Base-by-base conservation (phyloP, 2,888 invertebrate genomes). In the Orchesellides sinensis region DNA sequence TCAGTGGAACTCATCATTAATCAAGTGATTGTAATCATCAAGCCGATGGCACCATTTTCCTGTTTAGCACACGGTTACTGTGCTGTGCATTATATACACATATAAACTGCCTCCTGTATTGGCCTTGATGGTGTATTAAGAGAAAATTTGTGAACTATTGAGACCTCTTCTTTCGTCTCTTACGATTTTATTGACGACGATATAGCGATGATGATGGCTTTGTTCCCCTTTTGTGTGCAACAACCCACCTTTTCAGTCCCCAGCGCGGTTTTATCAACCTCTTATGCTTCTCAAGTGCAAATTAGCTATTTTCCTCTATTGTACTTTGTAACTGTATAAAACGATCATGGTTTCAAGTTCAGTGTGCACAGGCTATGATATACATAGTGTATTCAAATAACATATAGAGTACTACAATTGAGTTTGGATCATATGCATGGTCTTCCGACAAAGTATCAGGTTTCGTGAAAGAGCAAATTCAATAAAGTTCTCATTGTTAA, bases 1-100 rank as follows among this genome's bases (percentile, higher is more conserved):
- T 85, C 87, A 84, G 82, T 83, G 79, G 84, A 79, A 81, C 81
- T 78, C 78, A 84, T 86, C 87, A 87, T 87, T 87, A 87, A 87
- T 87, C 87, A 87, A 87, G 78, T 81, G 83, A 84, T 86, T 84
- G 79, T 85, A 86, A 85, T 84, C 86, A 82, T 82, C 82, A 83
- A 27, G 59, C 70, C 47, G 54, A 74, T 65, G 66, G 35, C 61
- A 74, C 79, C 78, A 68, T 73, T 68, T 61, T 81, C 59, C 66
- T 61, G n/a, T n/a, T n/a, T 73, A 52, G 61, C 45, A 17, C 54
- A 29, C 63, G 49, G 69, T 52, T 49, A n/a, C n/a, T n/a, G n/a
- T n/a, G n/a, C n/a, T 17, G n/a, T 49, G 17, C 17, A 49, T n/a
- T 49, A 6, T n/a, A 10, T n/a, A 8, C 10, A 10, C 4, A 21